These are phyloP conservation scores for Spicauda simplicius DNA, from an alignment of 2,888 invertebrate genomes.

Conservation along the genomic window DNA sequence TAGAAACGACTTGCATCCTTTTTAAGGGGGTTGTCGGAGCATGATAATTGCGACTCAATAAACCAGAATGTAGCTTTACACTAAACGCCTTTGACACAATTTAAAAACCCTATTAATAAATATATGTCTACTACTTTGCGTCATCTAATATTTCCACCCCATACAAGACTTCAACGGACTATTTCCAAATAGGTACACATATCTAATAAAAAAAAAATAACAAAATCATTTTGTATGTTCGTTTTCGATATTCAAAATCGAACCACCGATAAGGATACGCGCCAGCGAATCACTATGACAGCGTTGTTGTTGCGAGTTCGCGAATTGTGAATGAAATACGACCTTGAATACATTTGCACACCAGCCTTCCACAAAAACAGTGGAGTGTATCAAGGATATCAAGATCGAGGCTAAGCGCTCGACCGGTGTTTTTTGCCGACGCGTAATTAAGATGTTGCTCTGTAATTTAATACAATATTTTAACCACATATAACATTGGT, in stretches of 20 bases:
- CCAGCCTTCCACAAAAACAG: conserved; percentile 29
- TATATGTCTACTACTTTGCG: too few species aligned
- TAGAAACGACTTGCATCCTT: too few species aligned
- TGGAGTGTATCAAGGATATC: conserved; percentile 22
- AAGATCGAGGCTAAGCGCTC: conserved; percentile 32
- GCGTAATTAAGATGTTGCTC: conserved; percentile 15
- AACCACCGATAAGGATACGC: conserved; percentile 16
- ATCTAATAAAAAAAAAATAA: not conserved
- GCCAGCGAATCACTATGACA: conserved; percentile 9
- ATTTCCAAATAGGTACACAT: too few species aligned
- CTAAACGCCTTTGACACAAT: too few species aligned
- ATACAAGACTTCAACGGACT: too few species aligned
- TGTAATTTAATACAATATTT: conserved; percentile 1
- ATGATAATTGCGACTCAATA: too few species aligned
- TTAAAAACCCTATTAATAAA: too few species aligned
- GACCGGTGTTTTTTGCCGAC: conserved; percentile 7
- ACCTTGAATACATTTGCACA: conserved; percentile 37
- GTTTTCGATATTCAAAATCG: not conserved
- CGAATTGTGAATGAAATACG: conserved; percentile 38
- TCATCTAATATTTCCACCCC: too few species aligned
- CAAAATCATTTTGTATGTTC: not conserved
- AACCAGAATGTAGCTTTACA: too few species aligned
- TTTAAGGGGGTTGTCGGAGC: too few species aligned
- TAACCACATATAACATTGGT: not conserved
- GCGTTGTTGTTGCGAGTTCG: conserved; percentile 11